Evolutionary conservation across 2,797 vertebrate species (phyloP).

Genomic region (Myotis daubentonii): DNA sequence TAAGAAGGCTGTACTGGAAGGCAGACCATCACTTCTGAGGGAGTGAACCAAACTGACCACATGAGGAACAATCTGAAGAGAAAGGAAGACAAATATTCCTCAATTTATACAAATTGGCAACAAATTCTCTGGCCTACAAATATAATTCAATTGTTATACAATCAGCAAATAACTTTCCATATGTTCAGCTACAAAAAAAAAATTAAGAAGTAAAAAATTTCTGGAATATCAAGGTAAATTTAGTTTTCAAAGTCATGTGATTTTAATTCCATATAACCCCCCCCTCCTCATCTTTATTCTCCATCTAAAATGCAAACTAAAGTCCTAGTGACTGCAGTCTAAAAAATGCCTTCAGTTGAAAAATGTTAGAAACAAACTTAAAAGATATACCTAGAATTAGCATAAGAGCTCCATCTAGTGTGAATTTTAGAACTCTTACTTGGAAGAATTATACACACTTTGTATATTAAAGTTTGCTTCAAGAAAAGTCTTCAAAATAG

Average conservation of each 20-base stretch:
- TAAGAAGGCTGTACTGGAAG: conserved; percentile 93
- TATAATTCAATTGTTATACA: not conserved
- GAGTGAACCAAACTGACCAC: conserved; percentile 92
- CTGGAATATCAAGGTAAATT: conserved; percentile 1
- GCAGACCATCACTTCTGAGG: conserved; percentile 91
- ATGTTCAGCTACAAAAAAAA: conserved; percentile 3
- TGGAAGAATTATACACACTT: conserved; percentile 18
- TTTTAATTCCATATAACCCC: not conserved
- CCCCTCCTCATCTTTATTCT: not conserved
- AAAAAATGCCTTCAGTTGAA: not conserved
- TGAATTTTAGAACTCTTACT: conserved; percentile 32
- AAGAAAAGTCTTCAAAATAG: conserved; percentile 36
- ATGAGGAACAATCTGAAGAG: conserved; percentile 93
- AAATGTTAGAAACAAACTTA: not conserved
- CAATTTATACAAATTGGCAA: conserved; percentile 21
- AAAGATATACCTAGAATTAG: not conserved
- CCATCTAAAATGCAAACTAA: conserved; percentile 18
- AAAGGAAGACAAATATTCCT: conserved; percentile 20
- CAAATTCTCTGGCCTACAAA: not conserved
- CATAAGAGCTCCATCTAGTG: conserved; percentile 82
- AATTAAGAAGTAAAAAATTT: not conserved
- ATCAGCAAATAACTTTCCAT: not conserved
- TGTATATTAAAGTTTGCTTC: not conserved
- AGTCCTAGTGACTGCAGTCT: not conserved
- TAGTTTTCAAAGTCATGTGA: conserved; percentile 35